Conservation (phyloP, 2,113 vertebrate species). For the Apodemus speciosus region DNA sequence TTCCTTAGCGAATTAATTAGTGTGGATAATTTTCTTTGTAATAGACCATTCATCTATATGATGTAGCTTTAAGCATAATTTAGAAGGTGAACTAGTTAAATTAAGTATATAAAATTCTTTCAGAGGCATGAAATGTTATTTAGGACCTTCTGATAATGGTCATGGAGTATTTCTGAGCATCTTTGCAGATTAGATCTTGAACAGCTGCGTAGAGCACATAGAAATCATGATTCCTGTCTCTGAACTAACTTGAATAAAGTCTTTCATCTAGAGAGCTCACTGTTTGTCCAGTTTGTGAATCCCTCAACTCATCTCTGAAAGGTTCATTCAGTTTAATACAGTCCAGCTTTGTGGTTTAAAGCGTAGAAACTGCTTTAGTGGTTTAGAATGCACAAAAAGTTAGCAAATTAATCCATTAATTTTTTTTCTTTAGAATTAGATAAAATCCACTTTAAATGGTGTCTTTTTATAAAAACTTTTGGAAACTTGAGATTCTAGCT, state of each 20-base stretch:
- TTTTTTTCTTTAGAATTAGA: slow-evolving; percentile 9
- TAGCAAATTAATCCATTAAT: slow-evolving; percentile 38
- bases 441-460: slow-evolving; percentile 42
- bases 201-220: slow-evolving; percentile 71
- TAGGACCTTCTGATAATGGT: slow-evolving; percentile 33
- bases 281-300: slow-evolving; percentile 77
- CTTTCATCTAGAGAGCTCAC: slow-evolving; percentile 74
- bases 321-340: slow-evolving; percentile 77
- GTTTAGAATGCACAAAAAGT: slow-evolving; percentile 66
- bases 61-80: slow-evolving; percentile 47
- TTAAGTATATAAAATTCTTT: slow-evolving; percentile 32
- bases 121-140: slow-evolving; percentile 56
- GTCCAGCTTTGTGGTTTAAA: slow-evolving; percentile 68
- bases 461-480: slow-evolving; percentile 6
- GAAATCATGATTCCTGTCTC: slow-evolving; percentile 65
- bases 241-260: slow-evolving; percentile 77
- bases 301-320: slow-evolving; percentile 74
- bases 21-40: slow-evolving; percentile 42
- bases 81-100: slow-evolving; percentile 50
- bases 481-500: slow-evolving; percentile 36
- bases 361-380: slow-evolving; percentile 63
- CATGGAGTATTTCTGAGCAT: slow-evolving; percentile 53
- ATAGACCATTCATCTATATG: slow-evolving; percentile 42
- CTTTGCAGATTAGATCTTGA: slow-evolving; percentile 66
- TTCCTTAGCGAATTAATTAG: slow-evolving; percentile 48